Evolutionary conservation across 2,797 vertebrate genomes (phyloP), one percentile per base, ranked within the genome.

Genomic region (Caiman crocodilus): DNA sequence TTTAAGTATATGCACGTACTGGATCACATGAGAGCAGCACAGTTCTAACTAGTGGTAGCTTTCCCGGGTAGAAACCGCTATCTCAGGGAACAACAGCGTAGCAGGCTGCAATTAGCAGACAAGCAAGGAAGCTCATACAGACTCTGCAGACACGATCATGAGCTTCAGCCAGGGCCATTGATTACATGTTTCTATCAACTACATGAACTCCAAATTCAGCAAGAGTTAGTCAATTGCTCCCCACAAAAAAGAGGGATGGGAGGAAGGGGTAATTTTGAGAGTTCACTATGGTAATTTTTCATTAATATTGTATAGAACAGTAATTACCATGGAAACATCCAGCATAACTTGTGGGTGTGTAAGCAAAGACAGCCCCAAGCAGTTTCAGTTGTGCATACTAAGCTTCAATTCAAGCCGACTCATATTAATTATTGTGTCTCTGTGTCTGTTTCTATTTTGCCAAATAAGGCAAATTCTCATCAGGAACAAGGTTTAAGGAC

Each of bases 291-390:
- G 64, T 82, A 97, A 90, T 96, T 92, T 93, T 76, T 94, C 88
- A 93, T 96, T 96, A 96, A 95, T 92, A 92, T 2, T 96, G 65
- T 96, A 69, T 75, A 95, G 92, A 95, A 79, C 55, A 89, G 42
- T 93, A 97, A 97, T 96, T 97, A 93, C 32, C 61, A 82, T 50
- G 32, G 30, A 42, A 92, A 20, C 23, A 3, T 55, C 59, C 73
- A 76, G 28, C 32, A 64, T 42, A 82, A 92, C 79, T 67, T 1
- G 0, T 14, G 30, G 88, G 71, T 82, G 90, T 2, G 1, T n/a
- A 79, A 81, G 5, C 1, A 5, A 85, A 84, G 26, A 73, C 28
- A 74, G 67, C 20, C 0, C 1, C 32, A 67, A 95, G 90, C 80
- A 32, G 69, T 86, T 82, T 88, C 7, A 42, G 26, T 77, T 85